Percentiles rank a stretch among this genome's conserved stretches.
phyloP scores from a whole-genome alignment of 1,140 invertebrate species.

The Amyelois transitella region DNA sequence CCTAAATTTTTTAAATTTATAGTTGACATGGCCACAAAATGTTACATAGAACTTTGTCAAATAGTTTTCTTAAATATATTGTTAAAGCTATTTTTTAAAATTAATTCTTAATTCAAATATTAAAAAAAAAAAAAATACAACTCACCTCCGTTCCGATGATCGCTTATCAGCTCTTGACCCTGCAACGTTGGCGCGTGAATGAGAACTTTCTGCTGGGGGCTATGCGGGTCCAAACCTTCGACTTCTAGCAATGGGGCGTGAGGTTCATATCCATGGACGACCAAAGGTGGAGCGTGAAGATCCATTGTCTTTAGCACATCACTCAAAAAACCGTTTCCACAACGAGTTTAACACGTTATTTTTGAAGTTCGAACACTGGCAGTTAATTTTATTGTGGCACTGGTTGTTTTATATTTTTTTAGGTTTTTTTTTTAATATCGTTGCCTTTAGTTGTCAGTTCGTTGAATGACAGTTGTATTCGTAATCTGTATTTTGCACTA shows the following conservation, averaged over 20 bases:
- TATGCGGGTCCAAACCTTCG: constrained; percentile 61
- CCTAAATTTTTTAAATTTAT: no score
- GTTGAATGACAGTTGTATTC: constrained; percentile 3
- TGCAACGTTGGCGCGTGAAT: constrained; percentile 58
- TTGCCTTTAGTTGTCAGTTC: constrained; percentile 21
- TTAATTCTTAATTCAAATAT: constrained; percentile 4
- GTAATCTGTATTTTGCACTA: constrained; percentile 21
- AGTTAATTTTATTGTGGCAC: constrained; percentile 26
- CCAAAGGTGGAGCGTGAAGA: constrained; percentile 54
- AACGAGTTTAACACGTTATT: constrained; percentile 3
- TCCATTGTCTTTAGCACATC: constrained; percentile 36
- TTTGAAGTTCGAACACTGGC: constrained; percentile 5
- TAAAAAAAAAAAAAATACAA: constrained; percentile 4
- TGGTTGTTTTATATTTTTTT: not conserved
- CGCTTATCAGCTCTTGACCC: constrained; percentile 56
- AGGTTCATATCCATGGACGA: constrained; percentile 61
- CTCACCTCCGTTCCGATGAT: constrained; percentile 65
- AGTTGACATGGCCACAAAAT: no score
- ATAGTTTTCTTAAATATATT: no score
- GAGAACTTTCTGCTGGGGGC: constrained; percentile 64
- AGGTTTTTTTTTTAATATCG: constrained; percentile 8
- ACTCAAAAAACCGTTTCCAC: constrained; percentile 8
- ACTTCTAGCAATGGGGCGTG: constrained; percentile 61
- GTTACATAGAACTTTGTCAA: no score
- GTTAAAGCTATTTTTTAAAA: no score